These are phyloP conservation scores for Julus scandinavius DNA, from an alignment of 2,888 invertebrate genomes.

Conservation along the genomic window DNA sequence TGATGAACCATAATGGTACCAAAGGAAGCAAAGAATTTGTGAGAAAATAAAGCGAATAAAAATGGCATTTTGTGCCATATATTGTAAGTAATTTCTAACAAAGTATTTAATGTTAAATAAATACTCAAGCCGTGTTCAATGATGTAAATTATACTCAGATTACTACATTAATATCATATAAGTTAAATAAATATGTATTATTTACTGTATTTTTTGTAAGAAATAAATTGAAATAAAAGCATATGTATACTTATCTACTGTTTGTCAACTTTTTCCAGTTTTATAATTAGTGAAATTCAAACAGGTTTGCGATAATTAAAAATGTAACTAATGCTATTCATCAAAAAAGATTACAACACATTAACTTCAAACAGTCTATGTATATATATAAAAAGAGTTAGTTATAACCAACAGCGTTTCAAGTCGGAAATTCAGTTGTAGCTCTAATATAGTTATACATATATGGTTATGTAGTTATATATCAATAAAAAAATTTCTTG, in stretches of 20 bases:
- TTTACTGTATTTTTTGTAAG: conserved; percentile 45
- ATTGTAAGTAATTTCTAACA: conserved; percentile 19
- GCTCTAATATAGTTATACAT: too few relatives aligned
- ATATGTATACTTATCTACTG: background rate
- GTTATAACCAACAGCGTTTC: too few relatives aligned
- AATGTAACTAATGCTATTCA: too few relatives aligned
- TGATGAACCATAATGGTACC: conserved; percentile 26
- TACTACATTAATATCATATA: background rate
- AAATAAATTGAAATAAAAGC: conserved; percentile 40
- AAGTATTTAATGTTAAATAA: background rate
- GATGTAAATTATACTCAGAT: conserved; percentile 43
- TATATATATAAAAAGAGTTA: too few relatives aligned
- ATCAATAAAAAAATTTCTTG: too few relatives aligned
- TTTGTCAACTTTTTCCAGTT: background rate
- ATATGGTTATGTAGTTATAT: too few relatives aligned
- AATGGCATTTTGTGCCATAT: conserved; percentile 27
- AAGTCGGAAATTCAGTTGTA: too few relatives aligned
- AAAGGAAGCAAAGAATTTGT: background rate
- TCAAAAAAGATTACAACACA: too few relatives aligned
- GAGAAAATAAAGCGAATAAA: background rate
- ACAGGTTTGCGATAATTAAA: too few relatives aligned
- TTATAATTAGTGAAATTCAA: background rate
- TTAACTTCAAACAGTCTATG: too few relatives aligned
- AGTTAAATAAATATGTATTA: background rate
- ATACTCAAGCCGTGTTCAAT: conserved; percentile 36